Percentiles rank a stretch among this genome's conserved stretches.
Conservation (phyloP, 2,888 invertebrate genomes). For the Conomelus anceps region DNA sequence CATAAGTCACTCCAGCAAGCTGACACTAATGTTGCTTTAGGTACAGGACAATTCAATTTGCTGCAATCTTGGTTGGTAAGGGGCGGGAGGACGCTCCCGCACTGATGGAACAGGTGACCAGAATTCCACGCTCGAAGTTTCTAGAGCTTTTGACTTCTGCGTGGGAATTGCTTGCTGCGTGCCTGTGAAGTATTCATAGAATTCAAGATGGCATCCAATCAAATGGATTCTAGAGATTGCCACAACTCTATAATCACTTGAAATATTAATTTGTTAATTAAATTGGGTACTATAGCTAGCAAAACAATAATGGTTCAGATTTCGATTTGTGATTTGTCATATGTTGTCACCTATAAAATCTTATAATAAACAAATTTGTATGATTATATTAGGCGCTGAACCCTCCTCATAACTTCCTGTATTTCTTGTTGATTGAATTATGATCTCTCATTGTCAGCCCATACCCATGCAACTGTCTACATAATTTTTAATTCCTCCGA, state of each 20-base stretch:
- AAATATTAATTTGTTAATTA: not conserved
- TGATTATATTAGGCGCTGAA: too few species aligned
- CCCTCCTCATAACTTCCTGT: too few species aligned
- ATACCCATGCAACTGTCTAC: too few species aligned
- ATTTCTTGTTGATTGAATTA: too few species aligned
- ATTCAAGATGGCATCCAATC: not conserved
- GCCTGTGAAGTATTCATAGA: not conserved
- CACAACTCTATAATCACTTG: not conserved
- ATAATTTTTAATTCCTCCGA: too few species aligned
- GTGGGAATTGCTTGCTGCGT: not conserved
- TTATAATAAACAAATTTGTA: too few species aligned
- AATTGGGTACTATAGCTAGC: not conserved
- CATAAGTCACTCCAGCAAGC: not conserved
- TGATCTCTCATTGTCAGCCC: too few species aligned
- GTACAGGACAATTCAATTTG: not conserved
- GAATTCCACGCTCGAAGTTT: not conserved
- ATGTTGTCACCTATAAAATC: too few species aligned
- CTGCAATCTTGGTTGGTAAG: too few species aligned
- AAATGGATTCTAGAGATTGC: too few species aligned
- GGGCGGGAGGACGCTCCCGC: not conserved
- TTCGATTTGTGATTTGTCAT: too few species aligned
- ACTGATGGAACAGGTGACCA: not conserved
- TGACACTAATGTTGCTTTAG: not conserved
- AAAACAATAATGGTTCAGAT: too few species aligned
- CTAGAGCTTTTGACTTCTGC: not conserved